These are phyloP conservation scores for Cydia splendana DNA, from an alignment of 1,140 invertebrate genomes.

Conservation along the genomic window DNA sequence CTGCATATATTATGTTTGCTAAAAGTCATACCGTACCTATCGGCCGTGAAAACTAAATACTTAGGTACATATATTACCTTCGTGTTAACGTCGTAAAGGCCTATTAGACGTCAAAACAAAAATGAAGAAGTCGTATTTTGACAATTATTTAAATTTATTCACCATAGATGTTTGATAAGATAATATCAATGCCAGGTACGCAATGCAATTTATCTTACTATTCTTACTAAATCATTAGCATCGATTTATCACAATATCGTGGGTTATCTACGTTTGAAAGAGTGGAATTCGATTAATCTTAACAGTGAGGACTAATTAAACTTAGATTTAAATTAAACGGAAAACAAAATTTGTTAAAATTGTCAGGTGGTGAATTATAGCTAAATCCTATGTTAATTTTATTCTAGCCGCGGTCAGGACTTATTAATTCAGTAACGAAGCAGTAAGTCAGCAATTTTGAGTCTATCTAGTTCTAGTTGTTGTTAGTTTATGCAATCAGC, in stretches of 20 bases:
- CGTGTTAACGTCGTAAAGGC: too few species aligned
- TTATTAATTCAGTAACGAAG: slow-evolving; percentile 26
- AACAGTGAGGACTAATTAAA: slow-evolving; percentile 47
- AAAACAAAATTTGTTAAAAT: slow-evolving; percentile 28
- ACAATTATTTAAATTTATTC: slow-evolving; percentile 22
- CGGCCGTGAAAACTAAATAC: too few species aligned
- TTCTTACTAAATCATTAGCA: slow-evolving; percentile 32
- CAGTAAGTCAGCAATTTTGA: slow-evolving; percentile 27
- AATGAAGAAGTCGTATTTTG: neutral
- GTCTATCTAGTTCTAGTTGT: neutral
- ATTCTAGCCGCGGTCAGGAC: slow-evolving; percentile 30
- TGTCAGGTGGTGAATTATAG: slow-evolving; percentile 27
- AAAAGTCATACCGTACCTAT: too few species aligned
- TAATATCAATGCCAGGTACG: slow-evolving; percentile 28
- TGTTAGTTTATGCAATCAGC: neutral
- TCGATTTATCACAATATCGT: slow-evolving; percentile 44
- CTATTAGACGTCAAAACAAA: neutral
- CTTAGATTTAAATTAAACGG: slow-evolving; percentile 45
- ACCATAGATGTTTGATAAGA: slow-evolving; percentile 22
- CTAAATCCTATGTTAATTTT: slow-evolving; percentile 22
- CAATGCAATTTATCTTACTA: slow-evolving; percentile 32
- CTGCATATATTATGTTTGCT: too few species aligned
- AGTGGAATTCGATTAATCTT: slow-evolving; percentile 50
- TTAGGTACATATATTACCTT: too few species aligned
- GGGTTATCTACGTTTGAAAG: slow-evolving; percentile 26